Conservation (phyloP, 1,140 invertebrate species). For the Pseudomyrmex cubaensis region DNA sequence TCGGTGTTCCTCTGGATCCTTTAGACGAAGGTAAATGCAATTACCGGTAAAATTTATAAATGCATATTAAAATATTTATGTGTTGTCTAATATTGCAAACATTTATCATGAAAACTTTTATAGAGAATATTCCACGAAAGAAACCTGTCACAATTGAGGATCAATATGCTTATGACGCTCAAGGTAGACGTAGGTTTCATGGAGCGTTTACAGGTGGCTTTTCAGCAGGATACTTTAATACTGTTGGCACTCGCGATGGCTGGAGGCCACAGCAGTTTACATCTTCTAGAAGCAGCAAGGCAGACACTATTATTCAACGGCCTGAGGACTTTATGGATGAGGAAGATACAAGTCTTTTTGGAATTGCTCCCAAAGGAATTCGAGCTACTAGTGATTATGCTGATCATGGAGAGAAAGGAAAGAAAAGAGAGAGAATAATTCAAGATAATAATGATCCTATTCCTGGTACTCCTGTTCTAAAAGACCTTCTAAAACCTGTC, state of each 20-base stretch:
- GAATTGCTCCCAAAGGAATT: conserved; percentile 95
- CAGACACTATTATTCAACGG: conserved; percentile 85
- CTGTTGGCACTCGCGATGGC: conserved; percentile 97
- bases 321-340: conserved; percentile 99
- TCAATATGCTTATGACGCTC: conserved; percentile 95
- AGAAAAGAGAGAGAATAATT: conserved; percentile 83
- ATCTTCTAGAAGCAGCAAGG: conserved; percentile 92
- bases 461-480: conserved; percentile 92
- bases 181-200: conserved; percentile 97
- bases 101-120: conserved; percentile 53
- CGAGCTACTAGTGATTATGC: conserved; percentile 92
- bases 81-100: conserved; percentile 1
- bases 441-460: conserved; percentile 89
- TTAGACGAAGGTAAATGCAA: conserved; percentile 90
- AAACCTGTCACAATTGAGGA: conserved; percentile 94
- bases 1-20: conserved; percentile 91
- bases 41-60: not conserved
- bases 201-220: conserved; percentile 99
- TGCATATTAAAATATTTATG: not conserved
- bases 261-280: conserved; percentile 97
- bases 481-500: conserved; percentile 91
- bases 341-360: conserved; percentile 97
- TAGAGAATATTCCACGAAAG: conserved; percentile 92
- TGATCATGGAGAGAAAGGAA: conserved; percentile 83
- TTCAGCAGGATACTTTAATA: conserved; percentile 98